These are phyloP conservation scores for Uria aalge DNA, from an alignment of 2,113 vertebrate genomes.

Conservation along the genomic window DNA sequence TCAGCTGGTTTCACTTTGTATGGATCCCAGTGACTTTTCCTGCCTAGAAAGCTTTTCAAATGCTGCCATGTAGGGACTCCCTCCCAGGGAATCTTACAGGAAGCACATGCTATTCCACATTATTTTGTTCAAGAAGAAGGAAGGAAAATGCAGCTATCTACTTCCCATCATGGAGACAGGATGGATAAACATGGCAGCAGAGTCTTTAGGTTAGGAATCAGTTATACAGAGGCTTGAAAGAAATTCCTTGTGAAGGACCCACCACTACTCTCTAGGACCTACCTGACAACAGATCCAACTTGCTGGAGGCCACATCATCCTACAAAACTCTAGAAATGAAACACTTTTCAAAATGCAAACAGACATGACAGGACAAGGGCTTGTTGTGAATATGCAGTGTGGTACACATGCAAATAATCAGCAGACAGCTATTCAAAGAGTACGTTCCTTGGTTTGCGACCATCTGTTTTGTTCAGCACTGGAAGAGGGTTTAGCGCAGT, in stretches of 20 bases:
- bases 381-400: background rate
- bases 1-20: background rate
- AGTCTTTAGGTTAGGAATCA: background rate
- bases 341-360: background rate
- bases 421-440: background rate
- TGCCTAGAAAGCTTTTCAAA: background rate
- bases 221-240: background rate
- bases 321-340: background rate
- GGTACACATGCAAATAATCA: constrained; percentile 13
- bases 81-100: background rate
- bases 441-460: background rate
- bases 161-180: background rate
- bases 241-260: background rate
- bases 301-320: background rate
- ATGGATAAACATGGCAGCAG: background rate
- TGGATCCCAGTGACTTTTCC: background rate
- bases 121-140: background rate
- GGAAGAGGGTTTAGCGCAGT: background rate
- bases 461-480: constrained; percentile 8
- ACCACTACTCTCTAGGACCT: background rate
- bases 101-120: background rate
- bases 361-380: background rate
- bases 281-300: background rate
- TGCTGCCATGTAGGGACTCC: background rate
- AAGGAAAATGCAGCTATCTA: background rate